phyloP scores from a whole-genome alignment of 2,797 vertebrate species.

The Florisuga fusca region DNA sequence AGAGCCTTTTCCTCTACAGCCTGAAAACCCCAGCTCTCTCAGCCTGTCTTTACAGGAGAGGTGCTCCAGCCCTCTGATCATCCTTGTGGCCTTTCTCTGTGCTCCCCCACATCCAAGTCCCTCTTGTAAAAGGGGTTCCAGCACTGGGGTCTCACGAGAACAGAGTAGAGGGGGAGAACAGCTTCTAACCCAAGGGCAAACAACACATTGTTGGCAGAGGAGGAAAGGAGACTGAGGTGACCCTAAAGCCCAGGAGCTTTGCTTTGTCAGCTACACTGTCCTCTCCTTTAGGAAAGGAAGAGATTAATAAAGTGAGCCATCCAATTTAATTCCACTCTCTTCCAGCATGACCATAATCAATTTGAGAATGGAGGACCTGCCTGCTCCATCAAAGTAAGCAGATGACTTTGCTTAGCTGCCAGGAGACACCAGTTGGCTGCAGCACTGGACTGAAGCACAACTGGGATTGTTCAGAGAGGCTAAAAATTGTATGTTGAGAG shows the following conservation, averaged over 20 bases:
- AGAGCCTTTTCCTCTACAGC: too few species aligned
- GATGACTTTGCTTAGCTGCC: not conserved
- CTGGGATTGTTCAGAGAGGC: not conserved
- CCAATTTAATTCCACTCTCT: not conserved
- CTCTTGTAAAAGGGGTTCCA: too few species aligned
- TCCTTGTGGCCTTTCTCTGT: too few species aligned
- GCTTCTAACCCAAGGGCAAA: not conserved
- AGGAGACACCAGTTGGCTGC: not conserved
- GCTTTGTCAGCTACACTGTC: not conserved
- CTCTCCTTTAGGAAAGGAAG: not conserved
- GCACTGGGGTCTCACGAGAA: too few species aligned
- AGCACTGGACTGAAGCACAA: fast-evolving
- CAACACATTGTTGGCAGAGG: not conserved
- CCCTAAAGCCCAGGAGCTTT: not conserved
- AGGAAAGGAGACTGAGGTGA: constrained; percentile 11
- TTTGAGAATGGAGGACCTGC: not conserved
- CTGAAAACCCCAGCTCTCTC: too few species aligned
- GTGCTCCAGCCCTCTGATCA: too few species aligned
- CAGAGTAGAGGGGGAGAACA: too few species aligned
- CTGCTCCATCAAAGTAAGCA: not conserved
- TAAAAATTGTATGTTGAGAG: not conserved
- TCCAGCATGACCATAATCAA: not conserved
- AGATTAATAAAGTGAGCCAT: not conserved
- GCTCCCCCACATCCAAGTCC: too few species aligned
- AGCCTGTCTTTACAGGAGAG: too few species aligned